Conservation (phyloP, 2,888 invertebrate genomes). For the Drosophila seclusa region DNA sequence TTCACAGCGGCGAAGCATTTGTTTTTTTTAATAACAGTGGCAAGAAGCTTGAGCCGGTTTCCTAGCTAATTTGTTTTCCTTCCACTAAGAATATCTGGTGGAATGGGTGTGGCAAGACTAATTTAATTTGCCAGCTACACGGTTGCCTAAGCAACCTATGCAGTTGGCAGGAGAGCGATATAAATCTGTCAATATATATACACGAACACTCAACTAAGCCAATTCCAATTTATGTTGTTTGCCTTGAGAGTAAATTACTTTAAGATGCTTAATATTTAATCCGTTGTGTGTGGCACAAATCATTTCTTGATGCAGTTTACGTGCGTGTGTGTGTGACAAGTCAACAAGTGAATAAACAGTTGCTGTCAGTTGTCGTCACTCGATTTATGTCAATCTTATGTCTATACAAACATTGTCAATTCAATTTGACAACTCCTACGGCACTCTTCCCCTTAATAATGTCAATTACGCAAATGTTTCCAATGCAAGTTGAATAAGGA, state of each 20-base stretch:
- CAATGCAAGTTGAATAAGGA: background rate
- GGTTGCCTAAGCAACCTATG: background rate
- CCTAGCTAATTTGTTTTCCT: constrained; percentile 46
- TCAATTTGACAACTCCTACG: constrained; percentile 13
- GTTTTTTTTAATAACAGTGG: constrained; percentile 62
- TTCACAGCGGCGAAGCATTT: constrained; percentile 42
- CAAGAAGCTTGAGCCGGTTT: constrained; percentile 26
- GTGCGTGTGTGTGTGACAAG: constrained; percentile 20
- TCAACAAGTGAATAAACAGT: constrained; percentile 30
- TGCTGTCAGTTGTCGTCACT: constrained; percentile 5
- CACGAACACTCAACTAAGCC: background rate
- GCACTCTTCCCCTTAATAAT: background rate
- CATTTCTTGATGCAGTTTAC: constrained; percentile 9
- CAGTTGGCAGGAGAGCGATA: background rate
- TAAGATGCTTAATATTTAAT: background rate
- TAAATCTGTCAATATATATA: background rate
- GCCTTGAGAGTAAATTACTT: background rate
- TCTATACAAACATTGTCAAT: constrained; percentile 31
- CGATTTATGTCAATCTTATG: background rate
- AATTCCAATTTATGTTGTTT: constrained; percentile 2
- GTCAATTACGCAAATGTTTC: constrained; percentile 33
- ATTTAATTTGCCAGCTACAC: constrained; percentile 31
- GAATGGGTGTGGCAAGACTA: constrained; percentile 14
- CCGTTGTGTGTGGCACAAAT: background rate
- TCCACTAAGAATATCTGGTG: constrained; percentile 23